Percentiles rank a stretch among this genome's conserved stretches.
phyloP scores from a whole-genome alignment of 1,140 invertebrate species.

The Orchestia grillus region DNA sequence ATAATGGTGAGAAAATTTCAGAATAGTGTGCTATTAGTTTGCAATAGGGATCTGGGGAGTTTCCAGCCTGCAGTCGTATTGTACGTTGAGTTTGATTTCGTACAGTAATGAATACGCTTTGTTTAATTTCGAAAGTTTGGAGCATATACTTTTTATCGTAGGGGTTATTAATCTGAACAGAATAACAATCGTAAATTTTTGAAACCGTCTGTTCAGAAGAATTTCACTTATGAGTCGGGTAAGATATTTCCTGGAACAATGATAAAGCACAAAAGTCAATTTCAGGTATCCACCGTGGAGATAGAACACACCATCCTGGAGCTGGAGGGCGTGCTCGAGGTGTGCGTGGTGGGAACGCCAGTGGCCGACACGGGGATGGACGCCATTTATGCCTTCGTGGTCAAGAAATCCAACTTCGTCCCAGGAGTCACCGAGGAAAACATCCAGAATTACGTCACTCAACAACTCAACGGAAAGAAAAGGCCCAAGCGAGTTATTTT shows the following conservation, averaged over 20 bases:
- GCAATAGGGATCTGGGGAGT: too few relatives aligned
- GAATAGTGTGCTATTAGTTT: not conserved
- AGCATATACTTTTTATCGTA: not conserved
- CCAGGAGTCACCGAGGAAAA: not conserved
- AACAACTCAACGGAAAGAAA: not conserved
- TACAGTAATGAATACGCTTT: not conserved
- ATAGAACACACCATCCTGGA: constrained; percentile 30
- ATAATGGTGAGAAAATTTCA: not conserved
- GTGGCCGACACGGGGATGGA: not conserved
- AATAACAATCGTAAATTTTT: not conserved
- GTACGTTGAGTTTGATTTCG: not conserved
- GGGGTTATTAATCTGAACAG: not conserved
- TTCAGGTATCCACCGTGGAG: not conserved
- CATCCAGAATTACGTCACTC: not conserved
- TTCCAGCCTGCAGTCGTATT: too few relatives aligned
- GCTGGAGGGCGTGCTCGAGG: not conserved
- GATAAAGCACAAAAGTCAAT: not conserved
- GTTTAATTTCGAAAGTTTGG: not conserved
- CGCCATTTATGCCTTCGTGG: constrained; percentile 31
- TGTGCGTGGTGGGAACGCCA: not conserved
- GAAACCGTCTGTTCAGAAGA: not conserved
- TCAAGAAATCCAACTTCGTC: not conserved
- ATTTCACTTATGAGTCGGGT: not conserved
- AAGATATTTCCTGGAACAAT: not conserved
- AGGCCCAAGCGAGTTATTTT: not conserved